A percentile compares a stretch with the other conserved stretches of the same genome.
Evolutionary conservation across 2,888 invertebrate species (phyloP).

Genomic region (Monopis laevigella): DNA sequence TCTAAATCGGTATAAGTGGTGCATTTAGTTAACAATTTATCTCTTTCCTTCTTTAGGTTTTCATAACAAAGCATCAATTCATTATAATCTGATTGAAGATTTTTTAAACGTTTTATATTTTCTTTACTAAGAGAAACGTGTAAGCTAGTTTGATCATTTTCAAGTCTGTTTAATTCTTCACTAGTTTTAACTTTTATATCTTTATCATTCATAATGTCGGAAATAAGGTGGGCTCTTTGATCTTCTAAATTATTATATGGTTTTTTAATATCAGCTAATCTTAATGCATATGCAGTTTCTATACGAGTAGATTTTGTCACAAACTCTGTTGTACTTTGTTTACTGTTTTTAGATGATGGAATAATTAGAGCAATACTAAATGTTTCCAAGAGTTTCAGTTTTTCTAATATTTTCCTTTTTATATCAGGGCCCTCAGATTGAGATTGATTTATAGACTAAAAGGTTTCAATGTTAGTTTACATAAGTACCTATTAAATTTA

Average conservation of each 20-base stretch:
- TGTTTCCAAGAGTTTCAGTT: slow-evolving; percentile 53
- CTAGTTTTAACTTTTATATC: slow-evolving; percentile 62
- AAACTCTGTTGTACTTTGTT: slow-evolving; percentile 25
- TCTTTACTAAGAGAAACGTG: slow-evolving; percentile 27
- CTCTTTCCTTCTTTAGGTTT: slow-evolving; percentile 42
- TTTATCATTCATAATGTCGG: slow-evolving; percentile 51
- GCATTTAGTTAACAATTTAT: slow-evolving; percentile 33
- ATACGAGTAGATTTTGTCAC: no score
- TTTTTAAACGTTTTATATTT: slow-evolving; percentile 38
- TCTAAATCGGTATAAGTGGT: slow-evolving; percentile 41
- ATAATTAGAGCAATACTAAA: slow-evolving; percentile 49
- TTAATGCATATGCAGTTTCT: slow-evolving; percentile 36
- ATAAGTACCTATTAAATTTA: background rate
- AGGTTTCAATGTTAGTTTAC: background rate
- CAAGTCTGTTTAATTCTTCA: slow-evolving; percentile 37
- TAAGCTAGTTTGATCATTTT: slow-evolving; percentile 24
- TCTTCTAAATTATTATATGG: slow-evolving; percentile 28
- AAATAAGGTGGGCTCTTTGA: slow-evolving; percentile 49
- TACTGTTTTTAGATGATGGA: slow-evolving; percentile 41
- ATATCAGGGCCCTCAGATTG: slow-evolving; percentile 36
- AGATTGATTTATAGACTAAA: slow-evolving; percentile 1
- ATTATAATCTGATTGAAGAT: slow-evolving; percentile 45
- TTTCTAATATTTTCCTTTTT: slow-evolving; percentile 51
- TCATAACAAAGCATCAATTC: slow-evolving; percentile 48
- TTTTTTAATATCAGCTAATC: slow-evolving; percentile 28